These are phyloP conservation scores for Leptogaster cylindrica DNA, from an alignment of 2,888 invertebrate species.

Conservation along the genomic window DNA sequence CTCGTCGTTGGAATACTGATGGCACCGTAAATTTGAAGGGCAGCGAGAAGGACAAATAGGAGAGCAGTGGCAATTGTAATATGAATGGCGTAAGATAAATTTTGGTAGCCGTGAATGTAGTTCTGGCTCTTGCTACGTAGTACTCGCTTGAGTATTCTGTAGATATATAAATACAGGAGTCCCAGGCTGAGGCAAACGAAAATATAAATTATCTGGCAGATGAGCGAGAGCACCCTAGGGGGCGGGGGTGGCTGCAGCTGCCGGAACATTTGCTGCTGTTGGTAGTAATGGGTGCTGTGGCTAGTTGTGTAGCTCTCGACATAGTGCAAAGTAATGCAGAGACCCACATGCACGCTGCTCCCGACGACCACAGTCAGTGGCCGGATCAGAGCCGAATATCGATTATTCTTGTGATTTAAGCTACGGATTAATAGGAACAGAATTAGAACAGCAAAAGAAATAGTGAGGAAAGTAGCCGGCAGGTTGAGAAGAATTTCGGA, in stretches of 20 bases:
- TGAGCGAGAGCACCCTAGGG: slow-evolving; percentile 70
- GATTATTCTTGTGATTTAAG: slow-evolving; percentile 74
- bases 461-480: slow-evolving; percentile 84
- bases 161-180: slow-evolving; percentile 83
- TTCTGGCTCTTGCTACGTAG: slow-evolving; percentile 79
- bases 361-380: slow-evolving; percentile 80
- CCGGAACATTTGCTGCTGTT: slow-evolving; percentile 49
- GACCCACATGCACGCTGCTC: slow-evolving; percentile 77
- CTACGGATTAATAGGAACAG: slow-evolving; percentile 84
- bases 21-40: slow-evolving; percentile 83
- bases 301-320: slow-evolving; percentile 66
- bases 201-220: slow-evolving; percentile 86
- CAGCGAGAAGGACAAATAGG: slow-evolving; percentile 81
- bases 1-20: slow-evolving; percentile 67
- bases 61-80: slow-evolving; percentile 87
- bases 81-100: slow-evolving; percentile 85
- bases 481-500: slow-evolving; percentile 84
- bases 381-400: slow-evolving; percentile 73
- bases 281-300: slow-evolving; percentile 55
- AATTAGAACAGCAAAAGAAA: slow-evolving; percentile 88
- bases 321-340: slow-evolving; percentile 84
- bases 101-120: slow-evolving; percentile 78
- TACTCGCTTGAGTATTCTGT: slow-evolving; percentile 77
- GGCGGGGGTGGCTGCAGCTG: slow-evolving; percentile 54
- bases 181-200: slow-evolving; percentile 84